Evolutionary conservation across 2,888 invertebrate species (phyloP), one percentile per base, ranked within the genome.

Genomic region (Sussaba pulchella): DNA sequence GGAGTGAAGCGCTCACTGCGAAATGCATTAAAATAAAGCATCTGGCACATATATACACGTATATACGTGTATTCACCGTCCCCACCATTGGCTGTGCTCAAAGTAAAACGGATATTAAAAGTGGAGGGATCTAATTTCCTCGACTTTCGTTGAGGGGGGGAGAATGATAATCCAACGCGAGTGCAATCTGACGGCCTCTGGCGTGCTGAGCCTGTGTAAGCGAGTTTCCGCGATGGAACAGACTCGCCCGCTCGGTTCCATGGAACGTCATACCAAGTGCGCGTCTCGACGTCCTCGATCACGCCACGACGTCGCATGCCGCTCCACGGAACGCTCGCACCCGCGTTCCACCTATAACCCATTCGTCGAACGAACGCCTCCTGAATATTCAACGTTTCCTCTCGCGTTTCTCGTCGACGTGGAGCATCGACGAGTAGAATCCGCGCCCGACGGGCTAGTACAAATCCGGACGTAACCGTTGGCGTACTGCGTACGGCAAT

Each of bases 21-120:
- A 57, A 78, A 78, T 73, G 67, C 52, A 78, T 78, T 72, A 72
- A 73, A 63, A 78, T 59, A 66, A 31, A 47, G 21, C 47, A 31
- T 41, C 10, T 14, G 50, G 21, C 63, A 6, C 26, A 5, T 39
- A 70, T n/a, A 19, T 43, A 64, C n/a, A 64, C 19, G 39, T 36
- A 76, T 54, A 54, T 10, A 63, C 41, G 31, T 39, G 41, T 36
- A 43, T 21, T 14, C 10, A 57, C 21, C 19, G 50, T 17, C 43
- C 47, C 43, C 47, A 39, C 47, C 19, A 54, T 3, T 26, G 52
- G 70, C 73, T 74, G 26, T 73, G 79, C 75, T 81, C 73, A 81
- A 85, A 87, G 87, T 87, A 86, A 89, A 89, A 87, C 89, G 89
- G 89, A 89, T 89, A 89, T 89, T 89, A 89, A 89, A 89, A 88